Conservation (phyloP, 2,888 invertebrate genomes). For the Phymatocera aterrima region DNA sequence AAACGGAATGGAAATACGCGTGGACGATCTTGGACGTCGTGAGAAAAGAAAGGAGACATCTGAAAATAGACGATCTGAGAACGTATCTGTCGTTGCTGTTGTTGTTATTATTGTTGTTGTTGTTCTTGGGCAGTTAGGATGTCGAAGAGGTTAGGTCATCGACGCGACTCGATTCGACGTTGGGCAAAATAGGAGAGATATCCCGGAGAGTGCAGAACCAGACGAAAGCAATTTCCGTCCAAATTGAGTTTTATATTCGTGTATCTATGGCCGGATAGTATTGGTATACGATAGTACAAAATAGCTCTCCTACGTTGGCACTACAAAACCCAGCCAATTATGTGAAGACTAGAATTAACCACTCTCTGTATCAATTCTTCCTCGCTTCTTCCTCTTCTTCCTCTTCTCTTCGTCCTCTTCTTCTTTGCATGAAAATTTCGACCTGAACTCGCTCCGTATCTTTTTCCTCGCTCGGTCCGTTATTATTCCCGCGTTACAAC, state of each 20-base stretch:
- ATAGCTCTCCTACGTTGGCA: neutral
- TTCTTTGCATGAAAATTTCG: too few species aligned
- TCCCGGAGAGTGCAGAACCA: slow-evolving; percentile 11
- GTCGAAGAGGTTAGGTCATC: neutral
- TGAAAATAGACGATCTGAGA: neutral
- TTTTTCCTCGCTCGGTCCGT: too few species aligned
- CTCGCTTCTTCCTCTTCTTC: too few species aligned
- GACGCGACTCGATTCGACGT: neutral
- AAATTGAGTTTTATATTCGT: slow-evolving; percentile 18
- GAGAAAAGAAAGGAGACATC: neutral
- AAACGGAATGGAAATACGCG: too few species aligned
- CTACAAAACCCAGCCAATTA: slow-evolving; percentile 15
- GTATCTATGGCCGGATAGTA: neutral
- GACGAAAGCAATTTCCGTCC: slow-evolving; percentile 25
- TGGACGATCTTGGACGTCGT: too few species aligned
- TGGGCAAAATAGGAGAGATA: neutral
- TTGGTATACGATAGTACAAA: neutral
- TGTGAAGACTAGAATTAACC: neutral
- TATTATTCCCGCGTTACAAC: too few species aligned
- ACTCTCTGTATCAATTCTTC: too few species aligned
- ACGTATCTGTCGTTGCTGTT: neutral
- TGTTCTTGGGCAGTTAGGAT: neutral
- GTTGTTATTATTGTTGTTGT: neutral
- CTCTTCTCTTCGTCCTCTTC: too few species aligned
- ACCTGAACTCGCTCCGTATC: too few species aligned